Evolutionary conservation across 2,888 invertebrate species (phyloP).

Genomic region (Tricholauxania praeusta): DNA sequence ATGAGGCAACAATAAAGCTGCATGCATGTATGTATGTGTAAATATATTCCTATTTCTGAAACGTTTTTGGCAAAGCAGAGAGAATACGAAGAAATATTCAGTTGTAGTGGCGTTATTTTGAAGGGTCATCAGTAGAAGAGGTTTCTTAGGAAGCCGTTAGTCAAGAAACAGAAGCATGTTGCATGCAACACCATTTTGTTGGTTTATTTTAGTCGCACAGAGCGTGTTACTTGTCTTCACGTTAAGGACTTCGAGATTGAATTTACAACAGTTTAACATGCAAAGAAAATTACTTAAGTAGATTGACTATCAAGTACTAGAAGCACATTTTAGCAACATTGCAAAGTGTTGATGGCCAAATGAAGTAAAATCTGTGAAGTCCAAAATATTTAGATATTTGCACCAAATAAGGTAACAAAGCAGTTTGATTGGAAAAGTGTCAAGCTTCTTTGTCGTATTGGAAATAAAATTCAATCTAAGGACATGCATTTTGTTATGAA

Average conservation of each 20-base stretch:
- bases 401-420: neutral
- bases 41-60: too few species aligned
- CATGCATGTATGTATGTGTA: too few species aligned
- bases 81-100: too few species aligned
- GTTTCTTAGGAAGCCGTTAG: too few species aligned
- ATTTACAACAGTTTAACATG: slow-evolving; percentile 33
- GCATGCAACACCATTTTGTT: slow-evolving; percentile 29
- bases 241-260: slow-evolving; percentile 28
- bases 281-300: slow-evolving; percentile 6
- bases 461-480: too few species aligned
- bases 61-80: too few species aligned
- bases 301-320: neutral
- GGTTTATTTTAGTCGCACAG: slow-evolving; percentile 16
- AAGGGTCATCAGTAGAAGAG: too few species aligned
- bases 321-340: neutral
- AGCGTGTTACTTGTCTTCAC: slow-evolving; percentile 31
- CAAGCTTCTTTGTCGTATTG: too few species aligned
- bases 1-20: too few species aligned
- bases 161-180: slow-evolving; percentile 12
- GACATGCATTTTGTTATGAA: too few species aligned
- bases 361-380: neutral
- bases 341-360: neutral
- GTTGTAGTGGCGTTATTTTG: too few species aligned
- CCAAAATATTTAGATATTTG: neutral
- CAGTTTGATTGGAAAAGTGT: too few species aligned